These are phyloP conservation scores for Callocephalon fimbriatum DNA, from an alignment of 2,113 vertebrate species.

Conservation along the genomic window DNA sequence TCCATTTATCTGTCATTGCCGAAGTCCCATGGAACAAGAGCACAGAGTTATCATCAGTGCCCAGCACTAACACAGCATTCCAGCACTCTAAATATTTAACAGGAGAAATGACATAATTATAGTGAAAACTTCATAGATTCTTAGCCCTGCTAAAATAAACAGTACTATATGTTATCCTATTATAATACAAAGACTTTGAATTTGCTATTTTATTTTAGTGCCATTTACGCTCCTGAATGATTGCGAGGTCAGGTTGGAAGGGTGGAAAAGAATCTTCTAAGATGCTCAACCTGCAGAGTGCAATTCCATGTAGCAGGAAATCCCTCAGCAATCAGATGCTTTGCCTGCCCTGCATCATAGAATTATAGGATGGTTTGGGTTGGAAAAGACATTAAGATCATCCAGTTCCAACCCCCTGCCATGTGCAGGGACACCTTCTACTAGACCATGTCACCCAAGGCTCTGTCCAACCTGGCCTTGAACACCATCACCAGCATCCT, in stretches of 20 bases:
- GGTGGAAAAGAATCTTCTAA: not conserved
- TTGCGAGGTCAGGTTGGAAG: not conserved
- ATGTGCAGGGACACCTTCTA: not conserved
- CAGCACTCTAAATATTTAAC: not conserved
- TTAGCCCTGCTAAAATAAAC: not conserved
- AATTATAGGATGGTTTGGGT: not conserved
- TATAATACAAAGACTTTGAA: not conserved
- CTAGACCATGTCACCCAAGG: not conserved
- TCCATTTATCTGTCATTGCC: not conserved
- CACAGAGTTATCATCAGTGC: not conserved
- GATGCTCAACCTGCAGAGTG: not conserved
- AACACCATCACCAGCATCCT: not conserved
- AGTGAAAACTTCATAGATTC: not conserved
- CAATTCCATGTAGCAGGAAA: not conserved
- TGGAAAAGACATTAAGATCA: not conserved
- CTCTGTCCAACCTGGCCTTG: not conserved
- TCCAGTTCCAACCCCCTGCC: not conserved
- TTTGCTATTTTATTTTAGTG: not conserved
- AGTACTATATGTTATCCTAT: not conserved
- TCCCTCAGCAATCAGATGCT: not conserved
- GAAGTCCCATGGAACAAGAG: not conserved
- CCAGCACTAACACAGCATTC: not conserved
- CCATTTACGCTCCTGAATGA: not conserved
- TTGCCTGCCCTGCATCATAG: not conserved
- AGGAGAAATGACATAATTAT: not conserved